Percentiles rank a stretch among this genome's conserved stretches.
These are phyloP conservation scores for Mico argentatus DNA, from an alignment of 2,797 vertebrate genomes.

Conservation along the genomic window DNA sequence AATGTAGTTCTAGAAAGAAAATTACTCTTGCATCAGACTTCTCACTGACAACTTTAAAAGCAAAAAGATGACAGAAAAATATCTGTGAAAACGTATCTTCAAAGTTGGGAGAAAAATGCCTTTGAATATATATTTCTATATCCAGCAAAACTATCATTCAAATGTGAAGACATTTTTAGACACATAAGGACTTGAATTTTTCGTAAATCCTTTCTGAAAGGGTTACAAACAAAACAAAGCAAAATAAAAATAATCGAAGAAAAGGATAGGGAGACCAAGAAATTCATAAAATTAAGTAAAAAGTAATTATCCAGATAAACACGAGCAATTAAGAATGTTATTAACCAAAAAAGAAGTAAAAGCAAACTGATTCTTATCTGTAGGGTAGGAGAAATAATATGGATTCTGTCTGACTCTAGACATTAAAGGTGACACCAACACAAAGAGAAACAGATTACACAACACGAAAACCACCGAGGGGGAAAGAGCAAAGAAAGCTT, in stretches of 20 bases:
- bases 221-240: not conserved
- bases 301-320: not conserved
- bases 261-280: not conserved
- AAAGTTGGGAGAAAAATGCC: not conserved
- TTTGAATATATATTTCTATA: not conserved
- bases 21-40: not conserved
- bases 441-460: not conserved
- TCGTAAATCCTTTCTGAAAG: not conserved
- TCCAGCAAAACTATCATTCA: not conserved
- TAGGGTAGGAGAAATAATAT: not conserved
- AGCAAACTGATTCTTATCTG: not conserved
- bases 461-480: not conserved
- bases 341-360: not conserved
- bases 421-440: not conserved
- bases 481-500: not conserved
- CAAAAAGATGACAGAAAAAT: not conserved
- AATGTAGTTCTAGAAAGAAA: not conserved
- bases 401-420: not conserved
- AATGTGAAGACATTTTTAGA: not conserved
- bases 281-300: constrained; percentile 14
- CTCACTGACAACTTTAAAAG: not conserved
- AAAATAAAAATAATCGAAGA: not conserved
- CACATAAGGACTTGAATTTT: not conserved
- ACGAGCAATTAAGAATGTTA: not conserved
- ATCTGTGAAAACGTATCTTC: not conserved